These are phyloP conservation scores for Oreonectes daqikongensis DNA, from an alignment of 2,797 vertebrate species.

Conservation along the genomic window DNA sequence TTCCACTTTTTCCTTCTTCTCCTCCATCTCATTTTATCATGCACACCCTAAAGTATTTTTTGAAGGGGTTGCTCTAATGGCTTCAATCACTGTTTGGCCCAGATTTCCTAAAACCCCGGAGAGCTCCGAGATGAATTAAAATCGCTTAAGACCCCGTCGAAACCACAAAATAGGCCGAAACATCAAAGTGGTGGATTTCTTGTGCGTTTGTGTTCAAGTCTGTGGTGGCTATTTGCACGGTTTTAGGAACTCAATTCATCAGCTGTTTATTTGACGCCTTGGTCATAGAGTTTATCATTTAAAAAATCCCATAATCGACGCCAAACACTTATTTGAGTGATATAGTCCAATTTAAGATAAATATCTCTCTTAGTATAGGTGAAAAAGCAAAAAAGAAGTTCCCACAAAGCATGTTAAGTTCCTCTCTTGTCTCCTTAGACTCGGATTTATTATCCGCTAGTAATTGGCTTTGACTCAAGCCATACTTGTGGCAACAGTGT, in stretches of 20 bases:
- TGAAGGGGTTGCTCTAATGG: constrained; percentile 56
- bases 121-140: constrained; percentile 62
- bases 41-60: constrained; percentile 53
- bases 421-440: constrained; percentile 22
- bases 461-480: constrained; percentile 49
- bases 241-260: constrained; percentile 30
- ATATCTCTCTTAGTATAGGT: constrained; percentile 35
- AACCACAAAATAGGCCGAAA: constrained; percentile 53
- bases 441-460: constrained; percentile 21
- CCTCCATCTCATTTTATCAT: constrained; percentile 39
- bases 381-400: constrained; percentile 15
- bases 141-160: constrained; percentile 55
- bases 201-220: constrained; percentile 43
- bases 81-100: constrained; percentile 62
- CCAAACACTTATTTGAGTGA: not conserved
- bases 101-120: constrained; percentile 62
- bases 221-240: not conserved
- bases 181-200: constrained; percentile 56
- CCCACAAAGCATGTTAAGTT: constrained; percentile 1
- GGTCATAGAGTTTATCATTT: constrained; percentile 39
- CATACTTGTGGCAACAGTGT: constrained; percentile 4
- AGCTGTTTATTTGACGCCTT: constrained; percentile 25
- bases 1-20: constrained; percentile 12
- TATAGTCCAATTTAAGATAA: constrained; percentile 17
- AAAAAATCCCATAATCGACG: not conserved